phyloP scores from a whole-genome alignment of 2,888 invertebrate genomes.

The Mythimna albipuncta region DNA sequence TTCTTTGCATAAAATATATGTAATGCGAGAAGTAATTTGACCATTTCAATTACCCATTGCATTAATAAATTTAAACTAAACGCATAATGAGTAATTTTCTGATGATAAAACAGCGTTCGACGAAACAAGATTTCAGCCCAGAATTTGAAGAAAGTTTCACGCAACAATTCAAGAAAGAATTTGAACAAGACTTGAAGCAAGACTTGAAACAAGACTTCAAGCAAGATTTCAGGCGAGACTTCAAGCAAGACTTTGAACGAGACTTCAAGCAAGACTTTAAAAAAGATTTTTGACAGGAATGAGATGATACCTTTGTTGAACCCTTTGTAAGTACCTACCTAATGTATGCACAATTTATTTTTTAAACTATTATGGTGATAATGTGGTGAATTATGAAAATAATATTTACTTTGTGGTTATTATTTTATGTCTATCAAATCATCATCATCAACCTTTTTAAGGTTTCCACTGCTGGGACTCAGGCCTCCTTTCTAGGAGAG shows the following conservation, averaged over 20 bases:
- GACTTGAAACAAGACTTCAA: conserved; percentile 15
- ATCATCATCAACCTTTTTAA: too few species aligned
- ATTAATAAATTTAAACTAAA: not conserved
- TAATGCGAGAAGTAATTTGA: not conserved
- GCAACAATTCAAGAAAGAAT: conserved; percentile 19
- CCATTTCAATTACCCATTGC: not conserved
- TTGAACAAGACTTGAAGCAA: conserved; percentile 11
- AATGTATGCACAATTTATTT: too few species aligned
- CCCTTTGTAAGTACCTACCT: too few species aligned
- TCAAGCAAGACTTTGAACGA: conserved; percentile 31
- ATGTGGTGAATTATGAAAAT: too few species aligned
- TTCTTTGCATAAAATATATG: not conserved
- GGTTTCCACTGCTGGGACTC: too few species aligned
- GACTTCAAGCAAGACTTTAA: conserved; percentile 30
- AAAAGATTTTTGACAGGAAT: conserved; percentile 30
- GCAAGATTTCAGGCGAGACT: conserved; percentile 40
- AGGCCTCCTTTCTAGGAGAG: too few species aligned
- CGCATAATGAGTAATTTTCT: conserved; percentile 23
- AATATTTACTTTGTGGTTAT: not conserved
- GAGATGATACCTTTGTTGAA: too few species aligned
- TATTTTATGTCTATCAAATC: conserved; percentile 7
- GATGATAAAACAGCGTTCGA: conserved; percentile 25
- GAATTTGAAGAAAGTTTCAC: conserved; percentile 12
- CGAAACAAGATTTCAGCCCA: conserved; percentile 18
- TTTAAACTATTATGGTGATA: too few species aligned